Evolutionary conservation across 2,888 invertebrate genomes (phyloP).

Genomic region (Acleris laterana): DNA sequence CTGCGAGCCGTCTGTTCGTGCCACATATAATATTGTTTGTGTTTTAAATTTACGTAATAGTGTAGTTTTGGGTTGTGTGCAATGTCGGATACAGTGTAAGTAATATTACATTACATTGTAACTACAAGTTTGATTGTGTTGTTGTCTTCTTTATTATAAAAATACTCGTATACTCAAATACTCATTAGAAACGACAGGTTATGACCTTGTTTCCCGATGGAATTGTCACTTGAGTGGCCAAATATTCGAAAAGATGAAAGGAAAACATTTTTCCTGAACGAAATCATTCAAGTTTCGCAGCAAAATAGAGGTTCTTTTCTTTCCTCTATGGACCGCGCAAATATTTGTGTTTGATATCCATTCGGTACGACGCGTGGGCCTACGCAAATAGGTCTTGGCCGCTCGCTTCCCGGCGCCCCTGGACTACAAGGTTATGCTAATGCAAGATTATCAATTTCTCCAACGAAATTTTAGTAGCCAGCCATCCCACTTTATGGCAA

Average conservation of each 20-base stretch:
- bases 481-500: not conserved
- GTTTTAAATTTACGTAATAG: slow-evolving; percentile 44
- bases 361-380: slow-evolving; percentile 53
- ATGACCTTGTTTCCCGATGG: no score
- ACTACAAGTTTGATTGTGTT: not conserved
- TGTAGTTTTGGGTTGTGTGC: slow-evolving; percentile 43
- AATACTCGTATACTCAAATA: no score
- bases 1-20: slow-evolving; percentile 48
- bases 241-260: no score
- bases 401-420: slow-evolving; percentile 44
- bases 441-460: slow-evolving; percentile 41
- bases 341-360: slow-evolving; percentile 56
- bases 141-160: no score
- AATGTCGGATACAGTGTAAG: slow-evolving; percentile 62
- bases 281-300: not conserved
- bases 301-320: slow-evolving; percentile 19
- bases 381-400: slow-evolving; percentile 63
- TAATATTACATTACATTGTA: slow-evolving; percentile 35
- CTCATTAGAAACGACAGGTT: no score
- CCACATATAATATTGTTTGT: slow-evolving; percentile 46
- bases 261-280: not conserved
- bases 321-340: slow-evolving; percentile 44
- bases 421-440: slow-evolving; percentile 46
- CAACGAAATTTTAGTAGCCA: not conserved
- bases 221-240: no score